phyloP scores from a whole-genome alignment of 2,888 invertebrate genomes.

The Dolomedes plantarius region DNA sequence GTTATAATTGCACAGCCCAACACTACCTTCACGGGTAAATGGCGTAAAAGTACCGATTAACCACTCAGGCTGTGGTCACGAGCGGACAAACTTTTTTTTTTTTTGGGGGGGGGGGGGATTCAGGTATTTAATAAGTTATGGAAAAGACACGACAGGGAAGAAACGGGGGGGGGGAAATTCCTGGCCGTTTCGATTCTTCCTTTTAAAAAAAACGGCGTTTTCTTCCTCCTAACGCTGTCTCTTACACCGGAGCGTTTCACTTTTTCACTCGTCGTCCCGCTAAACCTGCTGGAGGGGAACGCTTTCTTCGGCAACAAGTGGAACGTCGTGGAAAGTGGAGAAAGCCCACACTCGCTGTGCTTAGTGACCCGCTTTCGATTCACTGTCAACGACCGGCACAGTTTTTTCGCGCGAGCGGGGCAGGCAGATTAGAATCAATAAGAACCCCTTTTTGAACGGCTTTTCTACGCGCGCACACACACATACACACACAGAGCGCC shows the following conservation, averaged over 20 bases:
- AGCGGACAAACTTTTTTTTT: too few relatives aligned
- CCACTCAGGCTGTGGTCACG: too few relatives aligned
- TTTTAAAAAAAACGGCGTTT: background rate
- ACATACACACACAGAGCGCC: too few relatives aligned
- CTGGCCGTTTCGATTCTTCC: background rate
- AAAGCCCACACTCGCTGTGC: conserved; percentile 14
- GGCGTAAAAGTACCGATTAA: too few relatives aligned
- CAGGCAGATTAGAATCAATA: conserved; percentile 2
- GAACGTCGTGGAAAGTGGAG: conserved; percentile 36
- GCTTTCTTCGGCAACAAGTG: conserved; percentile 28
- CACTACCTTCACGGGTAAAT: too few relatives aligned
- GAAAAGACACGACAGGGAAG: too few relatives aligned
- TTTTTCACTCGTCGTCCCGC: background rate
- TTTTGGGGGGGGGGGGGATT: too few relatives aligned
- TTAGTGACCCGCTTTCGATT: conserved; percentile 41
- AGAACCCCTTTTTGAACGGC: too few relatives aligned
- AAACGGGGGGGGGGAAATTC: too few relatives aligned
- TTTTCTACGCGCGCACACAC: too few relatives aligned
- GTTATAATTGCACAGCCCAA: too few relatives aligned
- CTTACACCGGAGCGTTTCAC: background rate
- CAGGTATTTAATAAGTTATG: too few relatives aligned
- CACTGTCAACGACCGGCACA: conserved; percentile 60
- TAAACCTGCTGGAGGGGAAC: conserved; percentile 3
- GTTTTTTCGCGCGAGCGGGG: background rate
- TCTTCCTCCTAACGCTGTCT: background rate